Conservation (phyloP, 2,113 vertebrate species). For the Bufo gargarizans region DNA sequence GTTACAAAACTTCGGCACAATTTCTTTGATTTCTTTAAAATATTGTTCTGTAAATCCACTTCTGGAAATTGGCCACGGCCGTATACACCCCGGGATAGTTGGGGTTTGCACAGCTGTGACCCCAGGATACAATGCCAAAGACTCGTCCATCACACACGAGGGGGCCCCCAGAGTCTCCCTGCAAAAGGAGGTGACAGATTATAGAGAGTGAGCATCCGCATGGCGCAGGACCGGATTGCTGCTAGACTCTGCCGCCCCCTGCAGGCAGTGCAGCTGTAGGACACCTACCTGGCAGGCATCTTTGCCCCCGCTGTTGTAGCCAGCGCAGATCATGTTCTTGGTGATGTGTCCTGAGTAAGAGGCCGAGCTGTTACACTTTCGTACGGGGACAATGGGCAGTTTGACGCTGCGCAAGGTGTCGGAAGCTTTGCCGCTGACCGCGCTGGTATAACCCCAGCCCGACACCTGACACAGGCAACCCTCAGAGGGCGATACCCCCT, state of each 20-base stretch:
- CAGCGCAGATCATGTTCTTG: constrained; percentile 79
- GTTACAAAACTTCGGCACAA: background rate
- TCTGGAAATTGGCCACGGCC: constrained; percentile 74
- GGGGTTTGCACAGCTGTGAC: constrained; percentile 73
- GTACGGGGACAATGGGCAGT: constrained; percentile 72
- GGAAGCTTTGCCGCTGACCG: constrained; percentile 66
- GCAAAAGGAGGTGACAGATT: constrained; percentile 19
- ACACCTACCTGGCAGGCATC: constrained; percentile 77
- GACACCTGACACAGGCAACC: constrained; percentile 77
- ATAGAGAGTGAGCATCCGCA: background rate
- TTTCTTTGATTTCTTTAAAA: constrained; percentile 55
- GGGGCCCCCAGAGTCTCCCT: constrained; percentile 83
- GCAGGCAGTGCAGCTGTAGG: background rate
- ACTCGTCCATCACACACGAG: constrained; percentile 79
- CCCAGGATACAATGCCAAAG: constrained; percentile 84
- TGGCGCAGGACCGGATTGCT: background rate
- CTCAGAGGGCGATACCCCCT: constrained; percentile 61
- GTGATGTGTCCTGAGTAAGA: constrained; percentile 77
- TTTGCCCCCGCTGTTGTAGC: constrained; percentile 73
- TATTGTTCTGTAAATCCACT: constrained; percentile 79
- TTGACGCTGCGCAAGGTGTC: constrained; percentile 71
- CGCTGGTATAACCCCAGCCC: constrained; percentile 77
- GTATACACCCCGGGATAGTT: constrained; percentile 81
- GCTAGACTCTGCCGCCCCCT: background rate
- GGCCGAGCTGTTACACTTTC: constrained; percentile 72